phyloP scores from a whole-genome alignment of 2,113 vertebrate species.

The Cheilinus undulatus region DNA sequence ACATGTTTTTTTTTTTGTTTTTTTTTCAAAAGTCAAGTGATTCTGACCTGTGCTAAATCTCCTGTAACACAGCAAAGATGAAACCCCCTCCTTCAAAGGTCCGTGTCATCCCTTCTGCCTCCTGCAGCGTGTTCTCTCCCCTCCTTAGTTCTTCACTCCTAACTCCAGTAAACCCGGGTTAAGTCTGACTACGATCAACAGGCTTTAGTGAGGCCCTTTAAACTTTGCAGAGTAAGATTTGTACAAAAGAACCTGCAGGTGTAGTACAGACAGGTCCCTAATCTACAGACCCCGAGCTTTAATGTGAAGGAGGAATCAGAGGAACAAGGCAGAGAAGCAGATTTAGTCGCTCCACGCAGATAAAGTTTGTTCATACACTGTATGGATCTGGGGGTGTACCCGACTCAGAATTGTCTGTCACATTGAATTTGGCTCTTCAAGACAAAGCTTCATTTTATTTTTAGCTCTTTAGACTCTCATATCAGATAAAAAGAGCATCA shows the following conservation, averaged over 20 bases:
- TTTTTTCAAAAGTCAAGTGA: background rate
- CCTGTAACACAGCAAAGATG: background rate
- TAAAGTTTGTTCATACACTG: too few relatives aligned
- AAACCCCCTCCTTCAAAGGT: background rate
- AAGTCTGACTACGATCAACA: slow-evolving; percentile 40
- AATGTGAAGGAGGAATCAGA: slow-evolving; percentile 5
- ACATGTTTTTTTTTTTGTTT: background rate
- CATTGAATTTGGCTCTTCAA: too few relatives aligned
- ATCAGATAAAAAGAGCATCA: too few relatives aligned
- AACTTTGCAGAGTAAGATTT: slow-evolving; percentile 19
- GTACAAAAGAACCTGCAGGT: slow-evolving; percentile 20
- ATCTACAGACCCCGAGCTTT: slow-evolving; percentile 22
- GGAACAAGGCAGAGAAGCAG: slow-evolving; percentile 1
- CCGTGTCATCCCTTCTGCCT: slow-evolving; percentile 7
- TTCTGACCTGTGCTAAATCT: background rate
- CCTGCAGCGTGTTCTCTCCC: background rate
- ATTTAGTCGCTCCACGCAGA: background rate
- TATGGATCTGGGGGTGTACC: too few relatives aligned
- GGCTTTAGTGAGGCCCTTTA: slow-evolving; percentile 28
- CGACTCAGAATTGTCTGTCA: too few relatives aligned
- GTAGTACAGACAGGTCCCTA: background rate
- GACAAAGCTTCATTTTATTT: too few relatives aligned
- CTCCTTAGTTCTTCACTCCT: slow-evolving; percentile 12
- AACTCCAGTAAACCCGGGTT: slow-evolving; percentile 23
- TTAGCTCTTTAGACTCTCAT: too few relatives aligned